Percentiles rank a stretch among this genome's conserved stretches.
These are phyloP conservation scores for Isurus oxyrinchus DNA, from an alignment of 2,113 vertebrate species.

Conservation along the genomic window DNA sequence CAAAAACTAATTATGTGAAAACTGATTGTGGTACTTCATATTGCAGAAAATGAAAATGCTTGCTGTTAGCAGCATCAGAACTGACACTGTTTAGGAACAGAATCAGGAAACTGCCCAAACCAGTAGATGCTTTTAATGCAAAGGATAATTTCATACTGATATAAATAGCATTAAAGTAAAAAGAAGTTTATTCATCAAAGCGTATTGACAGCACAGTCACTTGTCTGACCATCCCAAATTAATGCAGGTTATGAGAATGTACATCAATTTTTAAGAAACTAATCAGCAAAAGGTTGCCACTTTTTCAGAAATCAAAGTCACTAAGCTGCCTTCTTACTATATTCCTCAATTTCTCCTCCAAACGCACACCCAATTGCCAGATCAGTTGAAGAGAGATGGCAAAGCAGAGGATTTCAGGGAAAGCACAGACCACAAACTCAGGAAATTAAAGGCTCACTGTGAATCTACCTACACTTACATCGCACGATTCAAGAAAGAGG, in stretches of 20 bases:
- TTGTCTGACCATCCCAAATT: not conserved
- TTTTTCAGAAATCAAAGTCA: not conserved
- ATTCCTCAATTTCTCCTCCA: not conserved
- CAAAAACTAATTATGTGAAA: not conserved
- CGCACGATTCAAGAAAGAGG: too few relatives aligned
- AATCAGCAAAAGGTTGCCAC: not conserved
- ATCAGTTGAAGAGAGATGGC: not conserved
- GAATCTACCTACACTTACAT: too few relatives aligned
- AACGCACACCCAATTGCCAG: not conserved
- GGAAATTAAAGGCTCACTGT: not conserved
- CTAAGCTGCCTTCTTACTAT: not conserved
- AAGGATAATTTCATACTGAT: not conserved
- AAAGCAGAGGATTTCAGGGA: not conserved
- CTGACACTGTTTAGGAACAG: not conserved
- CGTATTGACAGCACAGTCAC: too few relatives aligned
- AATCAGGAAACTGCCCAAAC: not conserved
- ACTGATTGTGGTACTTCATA: not conserved
- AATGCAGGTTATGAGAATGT: not conserved
- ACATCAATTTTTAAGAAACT: not conserved
- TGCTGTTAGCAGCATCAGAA: not conserved
- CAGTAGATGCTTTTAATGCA: not conserved
- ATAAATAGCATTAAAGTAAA: too few relatives aligned
- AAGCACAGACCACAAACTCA: not conserved
- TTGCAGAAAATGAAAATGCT: not conserved
- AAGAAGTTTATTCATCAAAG: too few relatives aligned